These are phyloP conservation scores for Sapayoa aenigma DNA, from an alignment of 2,113 vertebrate species.

Conservation along the genomic window DNA sequence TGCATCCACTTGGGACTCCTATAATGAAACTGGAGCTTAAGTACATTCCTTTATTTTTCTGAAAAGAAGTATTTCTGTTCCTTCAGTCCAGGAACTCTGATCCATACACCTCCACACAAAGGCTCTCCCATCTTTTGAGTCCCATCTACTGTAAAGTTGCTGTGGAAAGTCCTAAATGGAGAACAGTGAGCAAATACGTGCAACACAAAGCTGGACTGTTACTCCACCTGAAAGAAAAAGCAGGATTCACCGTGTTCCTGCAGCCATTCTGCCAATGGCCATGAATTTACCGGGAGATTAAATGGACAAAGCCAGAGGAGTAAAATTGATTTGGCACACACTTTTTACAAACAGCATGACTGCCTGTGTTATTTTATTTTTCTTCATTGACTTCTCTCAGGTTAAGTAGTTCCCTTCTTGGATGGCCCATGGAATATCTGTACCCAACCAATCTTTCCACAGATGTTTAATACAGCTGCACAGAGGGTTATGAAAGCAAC, in stretches of 20 bases:
- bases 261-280: neutral
- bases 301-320: neutral
- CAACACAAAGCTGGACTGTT: neutral
- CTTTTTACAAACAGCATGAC: neutral
- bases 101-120: neutral
- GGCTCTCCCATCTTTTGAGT: neutral
- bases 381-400: neutral
- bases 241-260: neutral
- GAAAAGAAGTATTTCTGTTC: neutral
- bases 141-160: neutral
- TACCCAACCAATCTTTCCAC: neutral
- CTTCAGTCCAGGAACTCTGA: neutral
- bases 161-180: neutral
- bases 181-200: neutral
- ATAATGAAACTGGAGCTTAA: slow-evolving; percentile 25
- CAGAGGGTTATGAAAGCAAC: neutral
- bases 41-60: neutral
- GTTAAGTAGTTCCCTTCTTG: neutral
- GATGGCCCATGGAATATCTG: neutral
- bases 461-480: neutral
- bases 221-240: neutral
- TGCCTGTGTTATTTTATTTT: neutral
- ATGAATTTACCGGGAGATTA: neutral
- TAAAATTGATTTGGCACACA: neutral
- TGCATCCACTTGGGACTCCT: slow-evolving; percentile 3